phyloP scores from a whole-genome alignment of 2,113 vertebrate genomes.

The Tenebrosternarchus preto region DNA sequence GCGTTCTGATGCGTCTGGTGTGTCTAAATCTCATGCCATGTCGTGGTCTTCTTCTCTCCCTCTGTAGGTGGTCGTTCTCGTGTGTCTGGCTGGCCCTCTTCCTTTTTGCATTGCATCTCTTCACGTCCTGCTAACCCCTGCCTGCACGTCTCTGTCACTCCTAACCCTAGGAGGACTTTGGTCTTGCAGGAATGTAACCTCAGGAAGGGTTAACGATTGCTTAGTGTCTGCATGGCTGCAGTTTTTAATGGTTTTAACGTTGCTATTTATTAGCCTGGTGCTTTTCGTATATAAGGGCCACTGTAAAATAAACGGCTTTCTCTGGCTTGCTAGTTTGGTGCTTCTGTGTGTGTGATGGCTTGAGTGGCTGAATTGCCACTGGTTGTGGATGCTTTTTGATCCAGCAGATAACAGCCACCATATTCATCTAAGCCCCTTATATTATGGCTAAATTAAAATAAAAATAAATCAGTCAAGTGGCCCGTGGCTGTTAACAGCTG shows the following conservation, averaged over 20 bases:
- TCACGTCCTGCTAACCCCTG: conserved; percentile 60
- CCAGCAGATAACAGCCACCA: neutral
- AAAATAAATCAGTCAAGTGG: neutral
- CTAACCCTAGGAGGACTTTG: neutral
- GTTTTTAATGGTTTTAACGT: neutral
- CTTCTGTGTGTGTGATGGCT: neutral
- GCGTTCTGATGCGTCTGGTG: conserved; percentile 56
- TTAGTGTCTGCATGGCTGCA: conserved; percentile 13
- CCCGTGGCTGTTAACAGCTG: neutral
- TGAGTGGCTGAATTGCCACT: neutral
- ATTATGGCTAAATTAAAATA: neutral
- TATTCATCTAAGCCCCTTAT: neutral
- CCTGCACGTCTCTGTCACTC: conserved; percentile 9
- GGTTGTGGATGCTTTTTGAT: neutral
- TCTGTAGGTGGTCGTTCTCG: conserved; percentile 74
- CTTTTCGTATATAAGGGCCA: neutral
- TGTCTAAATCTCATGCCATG: conserved; percentile 62
- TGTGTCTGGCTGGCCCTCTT: conserved; percentile 75
- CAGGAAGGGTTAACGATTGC: neutral
- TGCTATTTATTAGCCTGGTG: neutral
- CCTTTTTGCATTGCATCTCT: conserved; percentile 74
- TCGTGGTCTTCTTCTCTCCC: conserved; percentile 47
- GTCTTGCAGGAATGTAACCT: neutral
- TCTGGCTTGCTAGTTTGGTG: conserved; percentile 7
- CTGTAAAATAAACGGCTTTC: neutral